phyloP scores from a whole-genome alignment of 1,140 invertebrate genomes.

The Papilio glaucus region DNA sequence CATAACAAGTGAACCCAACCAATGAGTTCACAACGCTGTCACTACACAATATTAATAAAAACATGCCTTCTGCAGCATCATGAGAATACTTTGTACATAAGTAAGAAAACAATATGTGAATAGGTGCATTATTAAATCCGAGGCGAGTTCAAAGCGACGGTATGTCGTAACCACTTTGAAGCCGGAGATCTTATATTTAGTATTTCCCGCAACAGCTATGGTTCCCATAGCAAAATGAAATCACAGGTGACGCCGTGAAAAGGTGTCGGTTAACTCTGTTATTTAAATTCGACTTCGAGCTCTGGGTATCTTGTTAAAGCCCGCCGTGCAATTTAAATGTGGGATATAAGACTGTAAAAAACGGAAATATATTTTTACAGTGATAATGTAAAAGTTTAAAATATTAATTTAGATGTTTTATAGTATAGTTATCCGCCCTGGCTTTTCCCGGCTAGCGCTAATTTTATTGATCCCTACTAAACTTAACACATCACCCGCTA shows the following conservation, averaged over 20 bases:
- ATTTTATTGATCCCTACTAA: too few relatives aligned
- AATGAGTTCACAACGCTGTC: too few relatives aligned
- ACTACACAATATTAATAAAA: background rate
- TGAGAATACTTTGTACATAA: background rate
- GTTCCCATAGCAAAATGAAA: slow-evolving; percentile 17
- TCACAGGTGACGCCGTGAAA: slow-evolving; percentile 41
- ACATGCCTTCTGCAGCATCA: background rate
- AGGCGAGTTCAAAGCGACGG: slow-evolving; percentile 9
- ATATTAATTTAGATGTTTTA: too few relatives aligned
- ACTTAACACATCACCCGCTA: too few relatives aligned
- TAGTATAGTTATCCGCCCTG: too few relatives aligned
- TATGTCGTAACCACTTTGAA: slow-evolving; percentile 24
- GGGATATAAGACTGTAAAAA: slow-evolving; percentile 49
- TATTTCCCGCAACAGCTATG: slow-evolving; percentile 23
- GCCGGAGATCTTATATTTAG: slow-evolving; percentile 34
- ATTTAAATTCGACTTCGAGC: slow-evolving; percentile 50
- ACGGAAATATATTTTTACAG: slow-evolving; percentile 41
- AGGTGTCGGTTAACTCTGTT: slow-evolving; percentile 49
- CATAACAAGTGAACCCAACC: too few relatives aligned
- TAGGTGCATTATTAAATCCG: slow-evolving; percentile 31
- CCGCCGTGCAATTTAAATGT: slow-evolving; percentile 47
- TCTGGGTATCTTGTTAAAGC: slow-evolving; percentile 41
- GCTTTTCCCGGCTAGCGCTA: too few relatives aligned
- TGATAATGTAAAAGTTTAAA: too few relatives aligned
- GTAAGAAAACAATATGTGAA: slow-evolving; percentile 15